Percentiles rank a stretch among this genome's conserved stretches.
These are phyloP conservation scores for Ectemnius cavifrons DNA, from an alignment of 2,888 invertebrate genomes.

Conservation along the genomic window DNA sequence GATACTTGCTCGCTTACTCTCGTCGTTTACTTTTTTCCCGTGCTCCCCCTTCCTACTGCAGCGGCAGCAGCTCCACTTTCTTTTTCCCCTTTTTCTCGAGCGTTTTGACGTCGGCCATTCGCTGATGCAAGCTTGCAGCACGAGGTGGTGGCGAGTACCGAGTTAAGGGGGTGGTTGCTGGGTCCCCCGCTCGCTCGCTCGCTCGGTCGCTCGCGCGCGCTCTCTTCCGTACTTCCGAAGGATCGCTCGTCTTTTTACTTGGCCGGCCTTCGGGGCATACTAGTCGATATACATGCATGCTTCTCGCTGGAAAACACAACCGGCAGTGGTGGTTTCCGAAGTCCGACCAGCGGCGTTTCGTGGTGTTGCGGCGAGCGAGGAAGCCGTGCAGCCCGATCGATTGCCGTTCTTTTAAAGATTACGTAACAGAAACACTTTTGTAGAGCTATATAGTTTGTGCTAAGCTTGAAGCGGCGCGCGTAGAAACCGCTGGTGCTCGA, in stretches of 20 bases:
- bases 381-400: constrained; percentile 3
- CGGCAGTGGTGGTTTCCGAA: not conserved
- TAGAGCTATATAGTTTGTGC: not conserved
- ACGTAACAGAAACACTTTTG: not conserved
- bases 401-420: constrained; percentile 7
- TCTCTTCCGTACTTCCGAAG: constrained; percentile 9
- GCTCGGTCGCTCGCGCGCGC: not conserved
- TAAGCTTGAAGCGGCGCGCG: not conserved
- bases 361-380: constrained; percentile 1
- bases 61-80: constrained; percentile 2
- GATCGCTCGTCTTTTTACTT: constrained; percentile 13
- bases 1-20: constrained; percentile 23
- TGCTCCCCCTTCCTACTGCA: constrained; percentile 18
- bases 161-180: constrained; percentile 13
- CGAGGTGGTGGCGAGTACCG: constrained; percentile 34
- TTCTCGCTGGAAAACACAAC: not conserved
- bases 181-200: not conserved
- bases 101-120: constrained; percentile 50
- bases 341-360: not conserved
- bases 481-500: not conserved
- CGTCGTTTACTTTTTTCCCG: constrained; percentile 19
- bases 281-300: constrained; percentile 11
- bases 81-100: constrained; percentile 27
- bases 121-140: constrained; percentile 46
- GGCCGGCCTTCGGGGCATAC: not conserved